Base-by-base conservation (phyloP, 2,113 vertebrate species). In the Xiphophorus hellerii region DNA sequence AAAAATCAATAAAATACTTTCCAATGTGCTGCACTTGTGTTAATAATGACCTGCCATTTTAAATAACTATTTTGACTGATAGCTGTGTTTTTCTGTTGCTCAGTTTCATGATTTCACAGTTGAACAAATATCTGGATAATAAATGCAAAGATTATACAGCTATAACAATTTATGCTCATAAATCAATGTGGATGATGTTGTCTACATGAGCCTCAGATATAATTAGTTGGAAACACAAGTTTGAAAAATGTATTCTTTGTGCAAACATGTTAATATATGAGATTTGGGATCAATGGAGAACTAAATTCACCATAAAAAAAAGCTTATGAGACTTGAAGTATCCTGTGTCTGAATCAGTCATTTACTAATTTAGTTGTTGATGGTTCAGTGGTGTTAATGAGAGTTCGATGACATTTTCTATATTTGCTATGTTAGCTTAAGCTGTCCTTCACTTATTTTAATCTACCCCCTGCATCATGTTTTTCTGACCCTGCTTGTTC, bases 81-180 rank as follows among this genome's bases (percentile, higher is more conserved):
- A 62, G 35, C 60, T 75, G 44, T 68, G 29, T 58, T 71, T 48
- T 67, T 33, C 39, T 31, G n/a, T 58, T 70, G 30, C 31, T 51
- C 13, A 2, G 27, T 74, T 78, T 62, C 9, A 76, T 83, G 15
- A 61, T 67, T n/a, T 64, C 48, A 58, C 71, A 44, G 58, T 42
- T 12, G 30, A 14, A 33, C 62, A 33, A 10, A 20, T 31, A 33
- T 64, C 29, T 31, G 14, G 31, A 64, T 12, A 33, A 64, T 9
- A 64, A 64, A 31, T 31, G 3, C 2, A 64, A 63, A 31, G 62
- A 29, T 17, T 17, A 63, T 29, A 8, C 28, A 33, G 33, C 30
- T 10, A 22, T 3, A 64, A 31, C 11, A 58, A 10, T 20, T 25
- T n/a, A 58, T n/a, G 5, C 8, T 25, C 10, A 2, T 58, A 58